Evolutionary conservation across 2,797 vertebrate genomes (phyloP), one percentile per base, ranked within the genome.

Genomic region (Hipposideros larvatus): DNA sequence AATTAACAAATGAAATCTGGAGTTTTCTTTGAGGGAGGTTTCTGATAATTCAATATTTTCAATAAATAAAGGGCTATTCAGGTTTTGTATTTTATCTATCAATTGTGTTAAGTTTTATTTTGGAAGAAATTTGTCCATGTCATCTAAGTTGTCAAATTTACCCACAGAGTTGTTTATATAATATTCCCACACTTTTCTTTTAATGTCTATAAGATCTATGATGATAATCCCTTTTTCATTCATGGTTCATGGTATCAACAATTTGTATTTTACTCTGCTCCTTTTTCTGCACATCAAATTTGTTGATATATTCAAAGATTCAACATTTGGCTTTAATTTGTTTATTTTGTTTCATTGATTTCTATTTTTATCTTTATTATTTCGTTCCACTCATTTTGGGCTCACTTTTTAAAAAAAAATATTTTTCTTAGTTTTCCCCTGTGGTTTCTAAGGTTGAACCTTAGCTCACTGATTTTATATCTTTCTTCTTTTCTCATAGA

Each of bases 291-390:
- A 80, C 16, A 57, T 75, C 21, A 85, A 80, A 63, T 57, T 65
- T 94, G 41, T 77, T 84, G 31, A 84, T 84, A 18, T 65, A 85
- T 21, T 88, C 22, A 87, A 84, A 95, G 37, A 84, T 79, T 65
- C 57, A 89, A 86, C 34, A 83, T 92, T 61, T 83, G 85, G 61
- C n/a, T 95, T 94, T 70, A 87, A 87, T 87, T 85, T 90, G 31
- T 41, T 46, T 83, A 16, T 71, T 79, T 43, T 92, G 53, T 78
- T 94, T 88, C 48, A 88, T 78, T 65, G 37, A 82, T 85, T 79
- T 88, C 55, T 84, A 77, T 65, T 92, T 26, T 74, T 78, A 82
- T 51, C 41, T 59, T 93, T 94, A 37, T 41, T 89, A 77, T 34
- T 26, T 87, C 73, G 61, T 94, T 70, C 31, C 48, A 80, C 34